These are phyloP conservation scores for Saturnia pavonia DNA, from an alignment of 2,888 invertebrate genomes.

Conservation along the genomic window DNA sequence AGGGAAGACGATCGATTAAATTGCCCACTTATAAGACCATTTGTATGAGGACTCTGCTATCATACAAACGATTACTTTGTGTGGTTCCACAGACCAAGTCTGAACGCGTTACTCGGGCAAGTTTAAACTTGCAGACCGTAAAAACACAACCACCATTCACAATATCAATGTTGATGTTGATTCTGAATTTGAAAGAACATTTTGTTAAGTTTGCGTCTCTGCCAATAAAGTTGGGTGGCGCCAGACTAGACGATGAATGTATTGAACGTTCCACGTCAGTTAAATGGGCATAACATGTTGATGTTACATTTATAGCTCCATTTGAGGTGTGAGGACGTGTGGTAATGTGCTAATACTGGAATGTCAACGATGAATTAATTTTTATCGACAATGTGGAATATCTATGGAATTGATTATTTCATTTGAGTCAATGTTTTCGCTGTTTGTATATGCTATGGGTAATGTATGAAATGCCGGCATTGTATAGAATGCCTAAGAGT, in stretches of 20 bases:
- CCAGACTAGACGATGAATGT: constrained; percentile 11
- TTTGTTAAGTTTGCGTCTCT: constrained; percentile 3
- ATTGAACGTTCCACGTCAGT: constrained; percentile 8
- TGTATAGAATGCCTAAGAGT: too few species aligned
- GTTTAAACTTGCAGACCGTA: background rate
- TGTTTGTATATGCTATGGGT: too few species aligned
- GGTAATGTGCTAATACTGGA: background rate
- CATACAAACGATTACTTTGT: constrained; percentile 3
- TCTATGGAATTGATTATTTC: background rate
- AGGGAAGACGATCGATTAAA: constrained; percentile 59
- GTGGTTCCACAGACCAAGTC: constrained; percentile 4
- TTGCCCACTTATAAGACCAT: constrained; percentile 7
- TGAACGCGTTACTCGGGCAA: background rate
- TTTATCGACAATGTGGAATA: background rate
- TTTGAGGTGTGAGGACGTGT: constrained; percentile 13
- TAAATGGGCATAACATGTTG: constrained; percentile 11
- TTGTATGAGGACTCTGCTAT: constrained; percentile 10
- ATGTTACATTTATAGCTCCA: constrained; percentile 7
- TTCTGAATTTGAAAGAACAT: background rate
- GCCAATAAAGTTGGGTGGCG: constrained; percentile 15
- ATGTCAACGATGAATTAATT: constrained; percentile 4
- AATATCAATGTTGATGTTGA: background rate
- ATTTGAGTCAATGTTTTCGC: background rate
- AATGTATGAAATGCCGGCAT: too few species aligned
- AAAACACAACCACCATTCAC: background rate